These are phyloP conservation scores for Heliconius melpomene DNA, from an alignment of 1,140 invertebrate genomes.

Conservation along the genomic window DNA sequence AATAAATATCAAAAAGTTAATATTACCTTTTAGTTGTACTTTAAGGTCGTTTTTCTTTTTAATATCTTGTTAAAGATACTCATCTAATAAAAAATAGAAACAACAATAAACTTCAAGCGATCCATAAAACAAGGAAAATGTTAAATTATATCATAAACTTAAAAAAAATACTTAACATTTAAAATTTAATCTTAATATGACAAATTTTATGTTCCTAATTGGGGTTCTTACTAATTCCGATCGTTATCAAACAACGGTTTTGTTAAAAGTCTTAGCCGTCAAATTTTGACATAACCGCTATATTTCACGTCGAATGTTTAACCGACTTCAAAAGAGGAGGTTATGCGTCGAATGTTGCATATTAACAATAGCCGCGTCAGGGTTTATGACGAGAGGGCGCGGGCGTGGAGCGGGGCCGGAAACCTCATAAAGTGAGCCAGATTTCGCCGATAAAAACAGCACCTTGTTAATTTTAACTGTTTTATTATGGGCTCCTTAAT, in stretches of 20 bases:
- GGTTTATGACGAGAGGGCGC: slow-evolving; percentile 51
- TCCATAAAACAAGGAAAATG: not conserved
- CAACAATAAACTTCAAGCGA: not conserved
- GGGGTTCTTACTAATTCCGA: slow-evolving; percentile 35
- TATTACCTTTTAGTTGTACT: no score
- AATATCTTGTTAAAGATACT: not conserved
- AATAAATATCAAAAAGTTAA: not conserved
- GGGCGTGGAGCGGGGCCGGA: slow-evolving; percentile 58
- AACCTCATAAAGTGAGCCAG: slow-evolving; percentile 69
- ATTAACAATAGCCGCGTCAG: slow-evolving; percentile 56
- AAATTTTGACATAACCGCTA: slow-evolving; percentile 50
- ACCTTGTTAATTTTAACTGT: slow-evolving; percentile 76
- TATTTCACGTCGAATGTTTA: slow-evolving; percentile 64
- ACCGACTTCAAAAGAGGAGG: no score
- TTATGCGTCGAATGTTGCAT: slow-evolving; percentile 66
- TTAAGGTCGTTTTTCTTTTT: not conserved
- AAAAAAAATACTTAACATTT: slow-evolving; percentile 11
- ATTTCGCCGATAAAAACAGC: slow-evolving; percentile 71
- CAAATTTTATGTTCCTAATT: slow-evolving; percentile 32
- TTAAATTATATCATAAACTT: slow-evolving; percentile 10
- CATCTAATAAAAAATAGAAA: not conserved
- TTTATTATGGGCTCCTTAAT: slow-evolving; percentile 67
- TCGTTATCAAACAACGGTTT: slow-evolving; percentile 37
- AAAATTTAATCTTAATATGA: slow-evolving; percentile 21
- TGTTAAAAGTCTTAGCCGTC: slow-evolving; percentile 42